Evolutionary conservation across 2,888 invertebrate genomes (phyloP).

Genomic region (Melieria picta): DNA sequence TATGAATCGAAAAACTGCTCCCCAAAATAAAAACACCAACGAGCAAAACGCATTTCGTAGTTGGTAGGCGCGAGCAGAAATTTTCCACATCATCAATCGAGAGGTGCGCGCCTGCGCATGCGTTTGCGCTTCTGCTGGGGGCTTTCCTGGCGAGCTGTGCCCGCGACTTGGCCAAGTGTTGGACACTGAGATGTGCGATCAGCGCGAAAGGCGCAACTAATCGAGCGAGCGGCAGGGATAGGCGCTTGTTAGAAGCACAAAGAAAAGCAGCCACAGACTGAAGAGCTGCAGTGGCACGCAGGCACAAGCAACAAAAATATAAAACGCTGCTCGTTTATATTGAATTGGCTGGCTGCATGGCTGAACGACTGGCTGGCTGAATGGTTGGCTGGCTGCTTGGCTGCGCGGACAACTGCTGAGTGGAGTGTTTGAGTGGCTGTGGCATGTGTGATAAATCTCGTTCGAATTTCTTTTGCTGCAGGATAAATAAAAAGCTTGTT

Average conservation of each 20-base stretch:
- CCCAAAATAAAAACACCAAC: constrained; percentile 9
- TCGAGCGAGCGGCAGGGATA: constrained; percentile 23
- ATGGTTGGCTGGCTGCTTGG: constrained; percentile 4
- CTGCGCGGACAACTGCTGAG: background rate
- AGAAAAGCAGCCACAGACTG: background rate
- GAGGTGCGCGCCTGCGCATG: constrained; percentile 10
- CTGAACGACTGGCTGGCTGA: constrained; percentile 14
- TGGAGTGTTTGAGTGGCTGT: constrained; percentile 41
- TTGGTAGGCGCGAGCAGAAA: constrained; percentile 26
- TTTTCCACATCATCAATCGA: constrained; percentile 40
- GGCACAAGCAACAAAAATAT: constrained; percentile 2
- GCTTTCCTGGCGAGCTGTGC: background rate
- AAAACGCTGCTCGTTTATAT: constrained; percentile 13
- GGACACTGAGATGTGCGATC: constrained; percentile 17
- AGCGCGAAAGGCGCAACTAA: constrained; percentile 33
- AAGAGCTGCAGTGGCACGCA: constrained; percentile 7
- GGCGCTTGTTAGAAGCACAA: constrained; percentile 17
- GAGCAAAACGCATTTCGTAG: constrained; percentile 6
- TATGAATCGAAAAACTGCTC: constrained; percentile 26
- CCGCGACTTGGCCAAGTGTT: background rate
- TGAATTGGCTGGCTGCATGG: constrained; percentile 13
- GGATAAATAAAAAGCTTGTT: constrained; percentile 48
- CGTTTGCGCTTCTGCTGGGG: constrained; percentile 5
- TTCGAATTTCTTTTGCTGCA: constrained; percentile 42
- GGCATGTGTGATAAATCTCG: constrained; percentile 51